Percentiles rank a stretch among this genome's conserved stretches.
phyloP scores from a whole-genome alignment of 2,113 vertebrate species.

The Tragelaphus strepsiceros region DNA sequence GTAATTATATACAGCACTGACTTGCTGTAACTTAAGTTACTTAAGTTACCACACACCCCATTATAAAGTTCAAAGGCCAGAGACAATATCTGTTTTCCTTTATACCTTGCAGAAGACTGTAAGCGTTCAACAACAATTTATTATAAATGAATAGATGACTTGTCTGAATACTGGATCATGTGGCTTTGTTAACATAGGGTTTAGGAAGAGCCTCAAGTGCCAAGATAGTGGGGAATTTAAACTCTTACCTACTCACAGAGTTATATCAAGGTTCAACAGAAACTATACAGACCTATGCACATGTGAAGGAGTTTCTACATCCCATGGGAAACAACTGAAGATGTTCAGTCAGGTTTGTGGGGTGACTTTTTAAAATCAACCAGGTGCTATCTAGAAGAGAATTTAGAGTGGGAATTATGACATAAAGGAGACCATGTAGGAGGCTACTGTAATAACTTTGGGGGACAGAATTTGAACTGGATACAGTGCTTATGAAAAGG shows the following conservation, averaged over 20 bases:
- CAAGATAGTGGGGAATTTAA: not conserved
- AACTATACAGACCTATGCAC: not conserved
- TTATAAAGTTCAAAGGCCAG: not conserved
- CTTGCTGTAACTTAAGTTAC: too few relatives aligned
- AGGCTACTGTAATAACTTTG: not conserved
- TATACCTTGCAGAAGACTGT: not conserved
- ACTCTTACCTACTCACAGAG: not conserved
- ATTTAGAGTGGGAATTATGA: not conserved
- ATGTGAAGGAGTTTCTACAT: not conserved
- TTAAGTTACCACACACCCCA: not conserved
- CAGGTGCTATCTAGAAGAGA: not conserved
- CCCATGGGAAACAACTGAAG: not conserved
- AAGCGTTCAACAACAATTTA: not conserved
- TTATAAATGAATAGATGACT: not conserved
- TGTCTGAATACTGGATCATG: not conserved
- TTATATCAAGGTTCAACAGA: not conserved
- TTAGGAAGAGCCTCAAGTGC: not conserved
- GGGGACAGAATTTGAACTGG: not conserved
- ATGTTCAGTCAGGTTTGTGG: not conserved
- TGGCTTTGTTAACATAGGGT: not conserved
- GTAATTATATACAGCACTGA: not conserved
- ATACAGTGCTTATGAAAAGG: not conserved
- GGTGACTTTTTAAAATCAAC: not conserved
- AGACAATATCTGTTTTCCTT: not conserved
- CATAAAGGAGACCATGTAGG: not conserved